A percentile compares a stretch with the other conserved stretches of the same genome.
phyloP scores from a whole-genome alignment of 2,888 invertebrate species.

The Proisotoma minuta region DNA sequence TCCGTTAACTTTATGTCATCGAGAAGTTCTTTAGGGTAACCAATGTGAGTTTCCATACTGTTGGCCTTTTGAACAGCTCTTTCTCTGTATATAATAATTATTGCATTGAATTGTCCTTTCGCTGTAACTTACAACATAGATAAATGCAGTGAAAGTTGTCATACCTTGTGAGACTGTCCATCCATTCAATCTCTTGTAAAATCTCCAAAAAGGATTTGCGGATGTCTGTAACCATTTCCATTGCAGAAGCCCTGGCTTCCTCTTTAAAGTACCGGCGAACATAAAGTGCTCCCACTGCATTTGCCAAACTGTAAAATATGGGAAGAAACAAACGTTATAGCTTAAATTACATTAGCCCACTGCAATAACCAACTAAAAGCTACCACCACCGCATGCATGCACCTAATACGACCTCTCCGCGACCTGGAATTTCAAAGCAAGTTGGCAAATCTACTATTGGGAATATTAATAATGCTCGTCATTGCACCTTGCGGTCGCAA shows the following conservation, averaged over 20 bases:
- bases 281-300: slow-evolving; percentile 69
- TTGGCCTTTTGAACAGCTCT: slow-evolving; percentile 74
- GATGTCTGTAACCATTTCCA: slow-evolving; percentile 83
- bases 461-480: slow-evolving; percentile 5
- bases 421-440: slow-evolving; percentile 7
- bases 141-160: too few species aligned
- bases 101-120: neutral
- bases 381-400: slow-evolving; percentile 17
- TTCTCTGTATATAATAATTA: slow-evolving; percentile 21
- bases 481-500: slow-evolving; percentile 46
- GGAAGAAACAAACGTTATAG: slow-evolving; percentile 1
- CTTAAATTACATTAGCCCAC: neutral
- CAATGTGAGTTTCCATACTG: slow-evolving; percentile 82
- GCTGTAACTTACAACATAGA: slow-evolving; percentile 1
- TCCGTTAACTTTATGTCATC: slow-evolving; percentile 73
- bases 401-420: neutral
- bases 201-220: slow-evolving; percentile 75
- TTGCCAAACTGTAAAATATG: slow-evolving; percentile 49
- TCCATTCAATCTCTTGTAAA: slow-evolving; percentile 75
- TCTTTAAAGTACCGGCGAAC: slow-evolving; percentile 82
- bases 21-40: slow-evolving; percentile 83
- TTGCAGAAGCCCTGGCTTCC: slow-evolving; percentile 72
- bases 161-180: slow-evolving; percentile 73
- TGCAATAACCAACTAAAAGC: neutral
- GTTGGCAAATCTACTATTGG: neutral